These are phyloP conservation scores for Lutraria lutraria DNA, from an alignment of 2,888 invertebrate species.

Conservation along the genomic window DNA sequence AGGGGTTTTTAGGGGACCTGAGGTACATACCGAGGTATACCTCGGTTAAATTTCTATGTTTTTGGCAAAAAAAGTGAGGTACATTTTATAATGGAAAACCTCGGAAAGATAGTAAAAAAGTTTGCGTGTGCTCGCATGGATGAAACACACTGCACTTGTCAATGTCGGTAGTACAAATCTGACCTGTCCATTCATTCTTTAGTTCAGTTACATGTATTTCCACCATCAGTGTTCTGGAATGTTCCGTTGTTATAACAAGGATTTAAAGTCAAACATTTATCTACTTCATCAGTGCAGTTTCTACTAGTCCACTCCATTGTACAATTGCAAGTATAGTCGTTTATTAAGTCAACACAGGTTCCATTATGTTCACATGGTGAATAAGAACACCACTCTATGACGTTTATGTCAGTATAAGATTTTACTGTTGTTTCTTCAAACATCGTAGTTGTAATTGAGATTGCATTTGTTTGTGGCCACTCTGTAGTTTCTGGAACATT, in stretches of 20 bases:
- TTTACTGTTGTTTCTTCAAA: background rate
- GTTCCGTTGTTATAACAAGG: constrained; percentile 40
- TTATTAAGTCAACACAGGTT: constrained; percentile 31
- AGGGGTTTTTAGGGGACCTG: too few relatives aligned
- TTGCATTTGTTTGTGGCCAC: background rate
- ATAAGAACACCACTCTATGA: too few relatives aligned
- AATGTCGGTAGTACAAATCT: constrained; percentile 14
- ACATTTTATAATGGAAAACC: too few relatives aligned
- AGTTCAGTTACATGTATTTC: constrained; percentile 50
- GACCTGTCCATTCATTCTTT: constrained; percentile 2
- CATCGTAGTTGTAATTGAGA: background rate
- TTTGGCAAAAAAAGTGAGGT: too few relatives aligned
- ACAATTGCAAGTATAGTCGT: constrained; percentile 58
- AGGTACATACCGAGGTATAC: too few relatives aligned
- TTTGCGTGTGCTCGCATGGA: background rate
- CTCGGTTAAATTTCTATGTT: too few relatives aligned
- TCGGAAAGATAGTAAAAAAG: too few relatives aligned
- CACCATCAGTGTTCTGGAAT: constrained; percentile 49
- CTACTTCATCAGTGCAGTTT: constrained; percentile 38
- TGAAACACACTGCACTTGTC: constrained; percentile 20
- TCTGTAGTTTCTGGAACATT: background rate
- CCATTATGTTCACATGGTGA: too few relatives aligned
- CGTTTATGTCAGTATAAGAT: background rate
- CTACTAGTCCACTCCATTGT: constrained; percentile 42
- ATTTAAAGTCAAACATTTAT: constrained; percentile 46